Evolutionary conservation across 2,113 vertebrate species (phyloP).

Genomic region (Ia io): DNA sequence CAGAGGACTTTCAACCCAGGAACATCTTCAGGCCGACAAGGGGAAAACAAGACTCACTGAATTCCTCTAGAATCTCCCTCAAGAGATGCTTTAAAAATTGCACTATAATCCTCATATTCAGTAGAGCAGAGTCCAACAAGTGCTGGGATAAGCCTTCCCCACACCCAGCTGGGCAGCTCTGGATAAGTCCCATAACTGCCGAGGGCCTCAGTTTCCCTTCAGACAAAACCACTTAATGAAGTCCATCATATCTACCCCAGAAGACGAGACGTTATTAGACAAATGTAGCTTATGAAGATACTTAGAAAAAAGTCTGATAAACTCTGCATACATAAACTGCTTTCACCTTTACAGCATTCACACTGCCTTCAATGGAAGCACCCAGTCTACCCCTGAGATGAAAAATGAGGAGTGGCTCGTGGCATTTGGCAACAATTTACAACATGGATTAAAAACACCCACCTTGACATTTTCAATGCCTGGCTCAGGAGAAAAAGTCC

Average conservation of each 20-base stretch:
- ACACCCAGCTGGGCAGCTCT: not conserved
- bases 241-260: not conserved
- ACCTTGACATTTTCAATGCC: conserved; percentile 74
- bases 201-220: conserved; percentile 29
- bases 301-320: not conserved
- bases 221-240: not conserved
- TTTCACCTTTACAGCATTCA: not conserved
- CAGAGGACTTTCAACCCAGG: not conserved
- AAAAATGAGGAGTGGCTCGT: not conserved
- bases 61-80: conserved; percentile 33
- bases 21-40: not conserved
- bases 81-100: conserved; percentile 10
- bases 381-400: not conserved
- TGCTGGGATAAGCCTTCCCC: not conserved
- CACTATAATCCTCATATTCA: not conserved
- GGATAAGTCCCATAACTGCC: not conserved
- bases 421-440: conserved; percentile 61
- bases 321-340: not conserved
- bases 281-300: not conserved
- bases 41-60: not conserved
- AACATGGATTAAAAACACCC: conserved; percentile 61
- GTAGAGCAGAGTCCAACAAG: not conserved
- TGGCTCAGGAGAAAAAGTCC: conserved; percentile 45
- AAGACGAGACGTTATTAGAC: not conserved
- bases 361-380: not conserved